Base-by-base conservation (phyloP, 23 tunicate species). In the Trididemnum nubilum region DNA sequence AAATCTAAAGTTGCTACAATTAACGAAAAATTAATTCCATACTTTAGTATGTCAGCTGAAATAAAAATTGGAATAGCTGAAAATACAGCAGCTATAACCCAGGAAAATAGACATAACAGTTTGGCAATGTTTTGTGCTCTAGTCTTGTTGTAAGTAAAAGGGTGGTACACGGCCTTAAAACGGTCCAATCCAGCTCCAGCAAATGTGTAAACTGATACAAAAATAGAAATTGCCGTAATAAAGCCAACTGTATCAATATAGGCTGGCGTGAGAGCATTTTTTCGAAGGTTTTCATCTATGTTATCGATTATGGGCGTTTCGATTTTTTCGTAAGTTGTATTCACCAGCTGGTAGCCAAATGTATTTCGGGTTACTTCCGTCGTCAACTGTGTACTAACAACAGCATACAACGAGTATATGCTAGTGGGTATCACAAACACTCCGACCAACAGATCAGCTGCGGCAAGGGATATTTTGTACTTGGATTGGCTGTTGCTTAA, bases 101-200 rank as follows among this genome's bases (percentile, higher is more conserved):
- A 91, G 2, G 87, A 72, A 1, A 69, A 57, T 19, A 81, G 36
- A n/a, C 76, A 80, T 1, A 59, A 49, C 51, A 63, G 35, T 31
- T 36, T 85, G 9, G 97, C 86, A 21, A 77, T 36, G 34, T 50
- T 57, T 33, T 91, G 88, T 15, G 97, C 97, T 49, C 35, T 85
- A 33, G 85, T 79, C 36, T 88, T 82, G 39, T 83, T 65, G 81
- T 91, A 91, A 0, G 75, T 31, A 21, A 91, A 34, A 5, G 97
- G 97, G 7, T 63, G 61, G 77, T 81, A 69, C 3, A 91, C 89
- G 28, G 89, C 87, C 23, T 74, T 84, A 26, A 91, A 76, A 36
- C 97, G 61, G 33, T 91, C 97, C 23, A 81, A 91, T 23, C 97
- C 83, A 1, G 97, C 97, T 76, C 82, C 77, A 49, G 83, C 81